phyloP scores from a whole-genome alignment of 2,113 vertebrate species.

The Asarcornis scutulata region DNA sequence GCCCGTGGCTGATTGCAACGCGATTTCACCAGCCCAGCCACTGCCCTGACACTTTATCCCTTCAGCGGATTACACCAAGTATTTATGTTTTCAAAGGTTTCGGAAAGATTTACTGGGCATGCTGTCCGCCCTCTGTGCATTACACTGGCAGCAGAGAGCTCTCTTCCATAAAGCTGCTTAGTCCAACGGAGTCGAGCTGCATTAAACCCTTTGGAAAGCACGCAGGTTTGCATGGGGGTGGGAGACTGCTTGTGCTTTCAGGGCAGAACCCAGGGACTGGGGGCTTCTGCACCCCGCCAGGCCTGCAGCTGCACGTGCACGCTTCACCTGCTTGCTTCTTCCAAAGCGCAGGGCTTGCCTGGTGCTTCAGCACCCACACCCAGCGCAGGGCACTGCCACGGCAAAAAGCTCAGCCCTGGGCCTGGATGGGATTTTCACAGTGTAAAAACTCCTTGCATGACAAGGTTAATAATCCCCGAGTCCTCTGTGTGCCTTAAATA shows the following conservation, averaged over 20 bases:
- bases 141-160: background rate
- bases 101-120: background rate
- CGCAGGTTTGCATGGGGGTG: background rate
- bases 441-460: rapidly evolving
- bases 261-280: background rate
- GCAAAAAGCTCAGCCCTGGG: background rate
- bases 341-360: rapidly evolving
- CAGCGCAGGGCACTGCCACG: background rate
- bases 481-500: rapidly evolving
- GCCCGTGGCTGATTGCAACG: background rate
- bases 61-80: background rate
- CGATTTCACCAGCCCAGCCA: background rate
- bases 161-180: conserved; percentile 35
- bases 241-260: background rate
- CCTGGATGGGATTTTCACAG: rapidly evolving
- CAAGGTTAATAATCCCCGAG: background rate
- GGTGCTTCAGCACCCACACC: rapidly evolving
- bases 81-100: background rate
- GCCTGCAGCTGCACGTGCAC: rapidly evolving
- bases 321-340: rapidly evolving
- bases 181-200: background rate
- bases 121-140: rapidly evolving
- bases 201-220: background rate
- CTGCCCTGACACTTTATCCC: background rate
- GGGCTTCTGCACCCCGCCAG: background rate